Base-by-base conservation (phyloP, 2,113 vertebrate genomes). In the Excalfactoria chinensis region DNA sequence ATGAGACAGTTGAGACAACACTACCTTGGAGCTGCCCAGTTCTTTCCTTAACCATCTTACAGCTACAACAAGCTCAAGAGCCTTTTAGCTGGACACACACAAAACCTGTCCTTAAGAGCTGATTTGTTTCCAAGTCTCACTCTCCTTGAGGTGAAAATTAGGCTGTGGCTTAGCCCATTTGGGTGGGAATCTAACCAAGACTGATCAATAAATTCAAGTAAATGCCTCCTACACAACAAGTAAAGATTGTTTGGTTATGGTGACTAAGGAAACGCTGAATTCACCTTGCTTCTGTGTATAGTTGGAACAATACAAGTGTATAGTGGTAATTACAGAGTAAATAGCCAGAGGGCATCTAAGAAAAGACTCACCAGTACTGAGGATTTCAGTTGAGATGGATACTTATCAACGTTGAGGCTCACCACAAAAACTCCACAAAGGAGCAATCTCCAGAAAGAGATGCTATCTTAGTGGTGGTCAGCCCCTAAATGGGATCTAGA, bases 51-150 rank as follows among this genome's bases (percentile, higher is more conserved):
- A 16, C 40, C 41, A 48, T 35, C 7, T 53, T 69, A 64, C 0
- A 1, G 30, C 11, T 15, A 44, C 14, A 87, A 26, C 6, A 0
- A 0, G 3, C 7, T 64, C 28, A 46, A 56, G 43, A 4, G 2
- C 9, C 77, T 58, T 28, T 7, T 15, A 5, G 2, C 0, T 68
- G 43, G 12, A 9, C 25, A 17, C 12, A 9, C 1, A 2, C 5
- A 85, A 85, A 72, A 8, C 5, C 34, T 69, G 13, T 15, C 9
- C 58, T 19, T 34, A 66, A 56, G 51, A 77, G 8, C 7, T 4
- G 26, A 48, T 53, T 8, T 48, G 16, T 25, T 81, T 14, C 5
- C 30, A 86, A 23, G 10, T 41, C 11, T 2, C 62, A 84, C 8
- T 41, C 21, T 81, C 3, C 2, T 30, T 35, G 4, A 7, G 12